These are phyloP conservation scores for Agrochola lychnidis DNA, from an alignment of 2,888 invertebrate species.

Conservation along the genomic window DNA sequence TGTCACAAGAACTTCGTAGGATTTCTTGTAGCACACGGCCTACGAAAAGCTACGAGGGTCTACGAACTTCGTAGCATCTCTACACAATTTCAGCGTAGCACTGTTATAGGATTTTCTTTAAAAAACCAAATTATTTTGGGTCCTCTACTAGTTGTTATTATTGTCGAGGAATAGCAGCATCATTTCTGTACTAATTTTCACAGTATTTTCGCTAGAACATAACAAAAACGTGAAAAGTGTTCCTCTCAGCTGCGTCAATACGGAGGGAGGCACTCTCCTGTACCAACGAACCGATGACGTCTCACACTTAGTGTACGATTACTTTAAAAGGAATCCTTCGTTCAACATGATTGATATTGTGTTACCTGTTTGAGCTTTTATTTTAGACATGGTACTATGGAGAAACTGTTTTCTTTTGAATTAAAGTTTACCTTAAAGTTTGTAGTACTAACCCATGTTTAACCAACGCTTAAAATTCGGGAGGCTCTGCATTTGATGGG, in stretches of 20 bases:
- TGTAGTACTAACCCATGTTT: neutral
- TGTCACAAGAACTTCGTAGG: neutral
- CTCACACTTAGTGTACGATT: slow-evolving; percentile 55
- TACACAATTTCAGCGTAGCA: neutral
- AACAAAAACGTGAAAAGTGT: slow-evolving; percentile 29
- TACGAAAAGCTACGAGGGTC: slow-evolving; percentile 28
- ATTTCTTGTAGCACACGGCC: slow-evolving; percentile 8
- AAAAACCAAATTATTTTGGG: neutral
- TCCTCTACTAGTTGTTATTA: neutral
- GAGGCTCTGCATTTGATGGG: neutral
- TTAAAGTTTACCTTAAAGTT: neutral
- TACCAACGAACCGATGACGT: slow-evolving; percentile 50
- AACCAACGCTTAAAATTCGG: too few relatives aligned
- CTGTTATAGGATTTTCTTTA: too few relatives aligned
- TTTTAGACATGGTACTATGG: neutral
- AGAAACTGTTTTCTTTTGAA: neutral
- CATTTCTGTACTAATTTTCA: neutral
- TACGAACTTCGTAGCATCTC: slow-evolving; percentile 31
- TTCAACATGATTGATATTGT: slow-evolving; percentile 8
- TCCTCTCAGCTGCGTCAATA: slow-evolving; percentile 48
- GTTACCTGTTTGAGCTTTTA: slow-evolving; percentile 25
- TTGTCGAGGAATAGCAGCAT: neutral
- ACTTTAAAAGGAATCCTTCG: slow-evolving; percentile 55
- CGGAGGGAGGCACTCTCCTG: slow-evolving; percentile 51
- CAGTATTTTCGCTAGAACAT: slow-evolving; percentile 15